phyloP scores from a whole-genome alignment of 2,888 invertebrate genomes.

The Alviniconcha strummeri region DNA sequence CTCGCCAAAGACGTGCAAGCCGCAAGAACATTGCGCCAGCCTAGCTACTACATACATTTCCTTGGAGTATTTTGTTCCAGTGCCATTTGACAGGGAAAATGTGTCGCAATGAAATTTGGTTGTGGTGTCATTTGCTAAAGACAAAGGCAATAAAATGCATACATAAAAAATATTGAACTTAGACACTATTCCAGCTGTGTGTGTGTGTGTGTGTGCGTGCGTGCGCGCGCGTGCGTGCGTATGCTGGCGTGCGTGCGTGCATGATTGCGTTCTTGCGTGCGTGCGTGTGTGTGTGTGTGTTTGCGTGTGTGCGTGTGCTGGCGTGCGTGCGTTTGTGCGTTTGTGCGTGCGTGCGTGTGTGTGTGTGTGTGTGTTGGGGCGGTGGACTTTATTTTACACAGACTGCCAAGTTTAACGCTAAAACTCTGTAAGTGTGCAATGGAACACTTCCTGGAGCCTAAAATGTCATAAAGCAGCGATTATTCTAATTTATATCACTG shows the following conservation, averaged over 20 bases:
- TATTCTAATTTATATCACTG: no score
- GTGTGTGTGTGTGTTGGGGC: neutral
- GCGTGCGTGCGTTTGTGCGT: neutral
- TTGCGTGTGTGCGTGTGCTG: no score
- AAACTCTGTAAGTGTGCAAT: no score
- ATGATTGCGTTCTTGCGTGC: neutral
- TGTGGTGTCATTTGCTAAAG: neutral
- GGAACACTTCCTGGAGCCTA: no score
- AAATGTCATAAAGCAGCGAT: no score
- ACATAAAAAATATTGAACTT: neutral
- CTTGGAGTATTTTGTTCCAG: no score
- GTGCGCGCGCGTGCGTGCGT: no score
- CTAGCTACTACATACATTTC: no score
- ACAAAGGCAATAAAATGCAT: neutral
- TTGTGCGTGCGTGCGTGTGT: neutral
- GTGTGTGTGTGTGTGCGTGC: constrained; percentile 6
- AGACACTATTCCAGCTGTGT: neutral
- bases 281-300: neutral
- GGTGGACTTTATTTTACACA: neutral
- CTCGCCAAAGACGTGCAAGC: no score
- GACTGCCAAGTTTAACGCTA: no score
- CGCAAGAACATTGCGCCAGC: no score
- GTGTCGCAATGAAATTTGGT: neutral
- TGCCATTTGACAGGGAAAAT: neutral
- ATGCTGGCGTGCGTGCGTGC: neutral